Base-by-base conservation (phyloP, 2,113 vertebrate species). In the Hippoglossus stenolepis region DNA sequence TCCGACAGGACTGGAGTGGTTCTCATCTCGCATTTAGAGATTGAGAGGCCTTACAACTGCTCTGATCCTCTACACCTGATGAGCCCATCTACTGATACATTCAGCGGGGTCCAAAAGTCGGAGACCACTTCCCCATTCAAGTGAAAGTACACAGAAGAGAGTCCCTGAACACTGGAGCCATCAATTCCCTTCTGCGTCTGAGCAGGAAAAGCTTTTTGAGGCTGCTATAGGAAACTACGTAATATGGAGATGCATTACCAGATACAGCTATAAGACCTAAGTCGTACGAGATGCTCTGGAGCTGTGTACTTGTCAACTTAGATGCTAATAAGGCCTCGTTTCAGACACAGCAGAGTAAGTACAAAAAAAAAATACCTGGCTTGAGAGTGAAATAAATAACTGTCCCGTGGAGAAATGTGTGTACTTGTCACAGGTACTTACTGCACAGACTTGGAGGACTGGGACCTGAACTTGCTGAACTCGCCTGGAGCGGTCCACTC, bases 401-500 rank as follows among this genome's bases (percentile, higher is more conserved):
- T 63, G 24, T 59, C 47, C 70, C 1, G 8, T 51, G 18, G 28
- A 71, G 49, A 77, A 64, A 54, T 72, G 76, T 72, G 76, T 62
- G 57, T 3, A 57, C 57, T 64, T 85, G 73, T 84, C 60, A 72
- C 71, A 80, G 83, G 69, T 90, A 95, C 97, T 96, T 92, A 99
- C 98, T 96, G 96, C 26, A 97, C 91, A 43, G 98, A 96, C 85
- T 96, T 98, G 79, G 98, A 99, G 61, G 96, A 95, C 60, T 99
- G 98, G 6, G 97, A 98, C 91, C 96, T 96, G 95, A 99, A 99
- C 81, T 99, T 99, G 94, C 95, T 98, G 94, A 99, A 99, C 82
- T 99, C 98, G 71, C 98, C 98, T 0, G 98, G 98, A 0, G 98
- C 98, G 0, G 97, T 98, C 98, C 98, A 99, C 86, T 99, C 98